phyloP scores from a whole-genome alignment of 2,888 invertebrate genomes.

The Nineta flava region DNA sequence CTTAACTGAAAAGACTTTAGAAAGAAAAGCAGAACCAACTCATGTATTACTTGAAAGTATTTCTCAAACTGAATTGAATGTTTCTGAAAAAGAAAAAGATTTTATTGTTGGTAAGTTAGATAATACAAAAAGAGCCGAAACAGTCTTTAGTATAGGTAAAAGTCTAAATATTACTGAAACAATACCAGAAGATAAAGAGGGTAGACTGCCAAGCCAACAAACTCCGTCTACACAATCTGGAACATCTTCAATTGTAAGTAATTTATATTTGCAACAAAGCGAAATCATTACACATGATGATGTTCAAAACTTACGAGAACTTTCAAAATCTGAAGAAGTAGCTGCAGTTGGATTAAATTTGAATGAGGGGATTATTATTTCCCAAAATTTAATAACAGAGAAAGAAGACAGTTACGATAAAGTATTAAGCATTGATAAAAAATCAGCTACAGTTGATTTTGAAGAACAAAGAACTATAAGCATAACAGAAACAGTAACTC shows the following conservation, averaged over 20 bases:
- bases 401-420: conserved; percentile 21
- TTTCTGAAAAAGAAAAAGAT: conserved; percentile 30
- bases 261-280: conserved; percentile 15
- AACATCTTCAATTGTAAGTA: conserved; percentile 21
- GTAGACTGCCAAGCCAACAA: conserved; percentile 22
- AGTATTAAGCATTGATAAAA: conserved; percentile 12
- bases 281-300: conserved; percentile 16
- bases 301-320: conserved; percentile 22
- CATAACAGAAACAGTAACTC: conserved; percentile 16
- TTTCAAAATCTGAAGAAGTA: conserved; percentile 22
- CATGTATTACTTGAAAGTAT: conserved; percentile 29
- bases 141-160: conserved; percentile 26
- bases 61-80: conserved; percentile 24
- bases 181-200: conserved; percentile 30
- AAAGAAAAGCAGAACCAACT: conserved; percentile 19
- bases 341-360: conserved; percentile 24
- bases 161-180: conserved; percentile 26
- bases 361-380: conserved; percentile 30
- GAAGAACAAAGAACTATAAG: conserved; percentile 13
- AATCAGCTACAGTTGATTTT: conserved; percentile 16
- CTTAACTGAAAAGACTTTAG: conserved; percentile 16
- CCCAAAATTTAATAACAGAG: conserved; percentile 32
- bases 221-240: conserved; percentile 28
- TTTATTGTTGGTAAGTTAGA: conserved; percentile 19
- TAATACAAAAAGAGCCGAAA: conserved; percentile 24